A percentile compares a stretch with the other conserved stretches of the same genome.
Conservation (phyloP, 2,888 invertebrate genomes). For the Metopia argyrocephala region DNA sequence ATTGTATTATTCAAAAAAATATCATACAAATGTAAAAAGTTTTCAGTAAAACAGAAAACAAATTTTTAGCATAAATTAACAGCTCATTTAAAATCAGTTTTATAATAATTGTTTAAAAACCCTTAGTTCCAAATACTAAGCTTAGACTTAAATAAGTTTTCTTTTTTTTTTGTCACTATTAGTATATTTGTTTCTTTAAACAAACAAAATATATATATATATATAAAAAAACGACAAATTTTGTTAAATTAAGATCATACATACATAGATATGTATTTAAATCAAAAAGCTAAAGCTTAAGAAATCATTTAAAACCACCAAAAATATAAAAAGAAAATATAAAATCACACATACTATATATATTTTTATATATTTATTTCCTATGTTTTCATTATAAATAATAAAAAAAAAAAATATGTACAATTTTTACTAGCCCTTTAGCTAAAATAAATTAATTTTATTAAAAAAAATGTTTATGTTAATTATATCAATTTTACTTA, state of each 20-base stretch:
- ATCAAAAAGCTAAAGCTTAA: slow-evolving; percentile 31
- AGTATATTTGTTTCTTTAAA: background rate
- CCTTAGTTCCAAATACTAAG: background rate
- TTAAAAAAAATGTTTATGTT: background rate
- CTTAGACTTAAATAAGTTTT: slow-evolving; percentile 20
- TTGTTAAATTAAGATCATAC: background rate
- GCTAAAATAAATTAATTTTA: slow-evolving; percentile 24
- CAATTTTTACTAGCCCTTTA: slow-evolving; percentile 45
- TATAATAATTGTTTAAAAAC: too few species aligned
- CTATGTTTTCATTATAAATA: slow-evolving; percentile 2
- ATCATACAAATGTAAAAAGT: slow-evolving; percentile 1
- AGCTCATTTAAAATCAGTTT: too few species aligned
- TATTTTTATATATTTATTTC: slow-evolving; percentile 6
- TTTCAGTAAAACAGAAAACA: background rate
- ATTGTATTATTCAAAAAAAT: slow-evolving; percentile 25
- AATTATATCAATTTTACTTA: background rate
- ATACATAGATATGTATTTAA: background rate
- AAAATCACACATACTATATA: background rate
- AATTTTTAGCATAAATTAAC: too few species aligned
- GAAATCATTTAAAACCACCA: slow-evolving; percentile 56
- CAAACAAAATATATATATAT: background rate
- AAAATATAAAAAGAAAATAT: slow-evolving; percentile 17
- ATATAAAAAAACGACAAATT: background rate
- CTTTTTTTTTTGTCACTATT: slow-evolving; percentile 1
- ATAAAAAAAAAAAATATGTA: background rate